Evolutionary conservation across 2,888 invertebrate species (phyloP), one percentile per base, ranked within the genome.

Genomic region (Amphiduros pacificus): DNA sequence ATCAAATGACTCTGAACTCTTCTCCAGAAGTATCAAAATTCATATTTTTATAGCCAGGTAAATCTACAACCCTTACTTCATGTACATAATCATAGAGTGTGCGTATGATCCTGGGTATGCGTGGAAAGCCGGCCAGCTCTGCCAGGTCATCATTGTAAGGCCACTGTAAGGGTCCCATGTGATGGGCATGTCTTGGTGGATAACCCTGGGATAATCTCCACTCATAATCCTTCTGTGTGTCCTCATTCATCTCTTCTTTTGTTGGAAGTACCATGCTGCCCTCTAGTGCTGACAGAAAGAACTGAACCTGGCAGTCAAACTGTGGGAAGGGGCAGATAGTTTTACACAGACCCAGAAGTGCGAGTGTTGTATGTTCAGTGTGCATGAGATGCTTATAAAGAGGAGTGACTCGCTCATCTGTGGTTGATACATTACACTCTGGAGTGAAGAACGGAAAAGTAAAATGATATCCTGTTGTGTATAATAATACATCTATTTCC

Each of bases 311-410:
- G 29, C 44, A 49, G 76, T 94, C 92, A 79, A 91, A 92, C 86
- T 92, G 88, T 62, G 91, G 91, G 80, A 93, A 92, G 0, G 93
- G 91, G 77, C 91, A 90, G 1, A 92, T 89, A 69, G 88, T 89
- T 80, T 89, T 91, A 0, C 92, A 91, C 28, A 95, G 84, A 0
- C 94, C 95, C 48, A 93, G 85, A 69, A 95, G 88, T 60, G 89
- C 90, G 87, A 95, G 88, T 14, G 89, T 87, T 1, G 93, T 92
- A 73, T 89, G 88, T 65, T 89, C 86, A 53, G 91, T 89, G 79
- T 94, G 91, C 41, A 95, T 87, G 56, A 93, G 83, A 77, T 93
- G 94, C 77, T 93, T 92, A 85, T 91, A 93, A 0, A 94, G 86
- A 0, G 91, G 90, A 73, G 88, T 88, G 20, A 94, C 89, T 84